Conservation (phyloP, 2,113 vertebrate species). For the Bagarius yarrelli region DNA sequence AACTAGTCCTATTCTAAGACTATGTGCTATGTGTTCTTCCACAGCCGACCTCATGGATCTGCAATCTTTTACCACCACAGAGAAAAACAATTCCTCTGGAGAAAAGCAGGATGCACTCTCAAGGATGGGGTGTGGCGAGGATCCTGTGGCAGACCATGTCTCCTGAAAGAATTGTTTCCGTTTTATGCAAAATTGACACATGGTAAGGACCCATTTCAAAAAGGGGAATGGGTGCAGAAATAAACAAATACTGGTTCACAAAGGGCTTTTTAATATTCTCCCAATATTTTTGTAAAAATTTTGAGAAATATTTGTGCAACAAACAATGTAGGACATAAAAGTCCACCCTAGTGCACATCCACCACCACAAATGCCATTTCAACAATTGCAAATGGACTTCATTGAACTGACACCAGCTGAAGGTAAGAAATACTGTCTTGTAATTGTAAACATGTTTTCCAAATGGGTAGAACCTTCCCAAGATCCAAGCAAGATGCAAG, state of each 20-base stretch:
- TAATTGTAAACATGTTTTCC: not conserved
- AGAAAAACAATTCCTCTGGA: no score
- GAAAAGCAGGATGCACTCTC: not conserved
- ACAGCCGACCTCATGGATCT: no score
- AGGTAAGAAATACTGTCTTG: conserved; percentile 38
- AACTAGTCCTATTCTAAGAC: no score
- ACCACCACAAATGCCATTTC: no score
- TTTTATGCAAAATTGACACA: no score
- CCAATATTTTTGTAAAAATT: not conserved
- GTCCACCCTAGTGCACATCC: no score
- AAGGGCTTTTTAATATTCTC: not conserved
- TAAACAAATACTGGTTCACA: not conserved
- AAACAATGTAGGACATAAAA: not conserved
- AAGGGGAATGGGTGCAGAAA: not conserved
- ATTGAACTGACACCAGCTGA: not conserved
- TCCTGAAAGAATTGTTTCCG: not conserved
- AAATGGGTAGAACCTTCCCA: not conserved
- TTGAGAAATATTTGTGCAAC: not conserved
- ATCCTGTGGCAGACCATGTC: not conserved
- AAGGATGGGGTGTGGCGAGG: not conserved
- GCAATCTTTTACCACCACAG: no score
- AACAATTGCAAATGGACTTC: not conserved
- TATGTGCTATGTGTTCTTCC: no score
- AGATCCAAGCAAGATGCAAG: not conserved
- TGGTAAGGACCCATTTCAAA: not conserved